Percentiles rank a stretch among this genome's conserved stretches.
These are phyloP conservation scores for Chaetorhynchus papuensis DNA, from an alignment of 2,113 vertebrate species.

Conservation along the genomic window DNA sequence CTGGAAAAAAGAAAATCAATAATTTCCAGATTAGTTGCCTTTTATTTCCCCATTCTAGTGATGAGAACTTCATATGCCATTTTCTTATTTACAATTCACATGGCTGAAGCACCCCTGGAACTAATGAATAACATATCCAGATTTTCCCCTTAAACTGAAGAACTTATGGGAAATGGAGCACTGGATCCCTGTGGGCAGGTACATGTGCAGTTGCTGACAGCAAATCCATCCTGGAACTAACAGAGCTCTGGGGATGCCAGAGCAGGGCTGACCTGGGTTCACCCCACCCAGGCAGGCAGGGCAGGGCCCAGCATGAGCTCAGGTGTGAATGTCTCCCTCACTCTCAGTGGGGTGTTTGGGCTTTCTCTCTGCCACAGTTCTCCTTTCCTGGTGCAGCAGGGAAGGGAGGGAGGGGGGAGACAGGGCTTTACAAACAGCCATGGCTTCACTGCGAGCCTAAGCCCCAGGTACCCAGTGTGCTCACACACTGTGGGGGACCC, in stretches of 20 bases:
- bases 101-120: background rate
- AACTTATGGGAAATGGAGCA: background rate
- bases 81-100: background rate
- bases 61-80: background rate
- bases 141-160: background rate
- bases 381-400: too few relatives aligned
- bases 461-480: background rate
- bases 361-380: background rate
- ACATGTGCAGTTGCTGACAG: background rate
- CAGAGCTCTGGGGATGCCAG: background rate
- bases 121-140: background rate
- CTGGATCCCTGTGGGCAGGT: background rate
- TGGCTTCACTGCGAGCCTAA: background rate
- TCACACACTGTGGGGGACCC: accelerated
- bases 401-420: background rate
- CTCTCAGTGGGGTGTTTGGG: background rate
- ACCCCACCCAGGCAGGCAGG: background rate
- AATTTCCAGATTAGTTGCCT: background rate
- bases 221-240: background rate
- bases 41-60: background rate
- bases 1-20: background rate
- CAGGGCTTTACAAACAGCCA: background rate
- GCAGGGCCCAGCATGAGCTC: background rate
- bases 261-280: background rate
- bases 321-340: background rate